A percentile compares a stretch with the other conserved stretches of the same genome.
These are phyloP conservation scores for Julus scanicus DNA, from an alignment of 2,888 invertebrate species.

Conservation along the genomic window DNA sequence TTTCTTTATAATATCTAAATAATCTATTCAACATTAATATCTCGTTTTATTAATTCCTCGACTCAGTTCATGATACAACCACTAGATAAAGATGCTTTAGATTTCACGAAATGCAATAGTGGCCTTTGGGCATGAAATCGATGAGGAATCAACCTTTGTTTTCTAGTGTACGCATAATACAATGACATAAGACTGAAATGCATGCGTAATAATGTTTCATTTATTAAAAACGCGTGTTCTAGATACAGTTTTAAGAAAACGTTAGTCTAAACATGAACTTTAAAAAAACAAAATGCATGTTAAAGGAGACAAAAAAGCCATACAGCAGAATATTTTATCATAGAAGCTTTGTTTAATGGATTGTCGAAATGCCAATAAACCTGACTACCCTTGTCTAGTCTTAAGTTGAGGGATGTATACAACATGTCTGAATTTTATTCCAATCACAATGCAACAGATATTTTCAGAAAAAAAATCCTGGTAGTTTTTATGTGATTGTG, in stretches of 20 bases:
- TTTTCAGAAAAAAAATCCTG: neutral
- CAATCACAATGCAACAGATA: neutral
- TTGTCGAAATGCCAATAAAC: neutral
- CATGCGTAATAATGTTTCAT: neutral
- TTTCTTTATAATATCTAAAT: neutral
- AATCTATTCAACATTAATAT: slow-evolving; percentile 37
- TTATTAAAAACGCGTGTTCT: too few species aligned
- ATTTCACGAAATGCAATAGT: neutral
- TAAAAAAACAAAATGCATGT: too few species aligned
- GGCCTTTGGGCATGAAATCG: neutral
- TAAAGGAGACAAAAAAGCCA: too few species aligned
- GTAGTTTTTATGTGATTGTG: neutral
- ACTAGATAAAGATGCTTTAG: neutral
- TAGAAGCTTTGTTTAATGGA: neutral
- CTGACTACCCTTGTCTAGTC: too few species aligned
- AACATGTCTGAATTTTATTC: too few species aligned
- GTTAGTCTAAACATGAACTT: too few species aligned
- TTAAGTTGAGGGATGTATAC: neutral
- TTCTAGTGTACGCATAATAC: neutral
- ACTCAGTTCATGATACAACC: neutral
- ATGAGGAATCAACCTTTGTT: neutral
- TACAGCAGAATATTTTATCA: too few species aligned
- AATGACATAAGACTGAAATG: neutral
- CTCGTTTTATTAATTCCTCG: neutral
- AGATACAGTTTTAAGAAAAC: too few species aligned